Conservation (phyloP, 2,113 vertebrate species). For the Ophiodon elongatus region DNA sequence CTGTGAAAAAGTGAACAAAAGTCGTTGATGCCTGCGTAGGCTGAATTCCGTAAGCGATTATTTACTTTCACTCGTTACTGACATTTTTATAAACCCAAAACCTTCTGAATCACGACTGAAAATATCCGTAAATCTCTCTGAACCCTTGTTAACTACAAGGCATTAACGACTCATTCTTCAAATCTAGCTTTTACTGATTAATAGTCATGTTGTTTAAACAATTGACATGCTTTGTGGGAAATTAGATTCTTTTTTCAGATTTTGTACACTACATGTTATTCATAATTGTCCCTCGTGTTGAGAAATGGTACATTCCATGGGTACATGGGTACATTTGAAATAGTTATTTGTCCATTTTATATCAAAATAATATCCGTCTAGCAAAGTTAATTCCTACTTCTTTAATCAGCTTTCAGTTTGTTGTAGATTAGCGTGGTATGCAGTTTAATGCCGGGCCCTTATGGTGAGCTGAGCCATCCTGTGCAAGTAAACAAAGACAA, state of each 20-base stretch:
- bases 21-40: neutral
- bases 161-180: neutral
- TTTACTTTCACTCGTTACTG: neutral
- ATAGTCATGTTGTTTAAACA: neutral
- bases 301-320: too few relatives aligned
- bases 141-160: neutral
- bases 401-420: neutral
- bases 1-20: neutral
- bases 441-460: neutral
- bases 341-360: neutral
- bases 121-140: neutral
- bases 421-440: neutral
- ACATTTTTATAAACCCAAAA: neutral
- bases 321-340: too few relatives aligned
- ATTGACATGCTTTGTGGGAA: neutral
- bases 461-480: neutral
- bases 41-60: neutral
- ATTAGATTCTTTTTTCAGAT: neutral
- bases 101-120: neutral
- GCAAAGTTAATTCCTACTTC: neutral
- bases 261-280: neutral
- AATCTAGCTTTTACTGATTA: neutral
- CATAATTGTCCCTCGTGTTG: neutral
- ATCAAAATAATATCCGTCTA: neutral
- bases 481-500: conserved; percentile 19